Base-by-base conservation (phyloP, 1,140 invertebrate species). In the Drosophila micromelanica region DNA sequence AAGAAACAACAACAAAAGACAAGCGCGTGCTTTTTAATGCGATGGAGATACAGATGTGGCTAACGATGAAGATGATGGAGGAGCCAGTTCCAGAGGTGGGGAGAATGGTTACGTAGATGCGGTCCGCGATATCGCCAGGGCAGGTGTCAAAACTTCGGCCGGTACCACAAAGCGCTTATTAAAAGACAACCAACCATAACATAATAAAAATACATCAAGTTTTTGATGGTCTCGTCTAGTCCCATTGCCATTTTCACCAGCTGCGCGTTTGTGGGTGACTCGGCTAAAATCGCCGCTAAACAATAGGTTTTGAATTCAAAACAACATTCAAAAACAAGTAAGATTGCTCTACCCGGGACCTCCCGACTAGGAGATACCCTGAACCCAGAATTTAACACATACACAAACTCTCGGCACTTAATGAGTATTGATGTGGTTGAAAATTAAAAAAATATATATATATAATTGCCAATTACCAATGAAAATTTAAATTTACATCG, bases 101-200 rank as follows among this genome's bases (percentile, higher is more conserved):
- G 5, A 7, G 4, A n/a, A n/a, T 43, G n/a, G n/a, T 43, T 13
- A 46, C 9, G 45, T 15, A 46, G 20, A 23, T 40, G 11, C 38
- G 11, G 38, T n/a, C n/a, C 12, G 48, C 27, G 48, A 49, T 30
- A 49, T 20, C 2, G 27, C 23, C n/a, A 32, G 51, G 48, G 30
- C 71, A 55, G 62, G 78, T 80, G 78, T 68, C 68, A 80, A 80
- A 76, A 73, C 60, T 57, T 60, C 45, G 56, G 23, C 13, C 43
- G 67, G 52, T 51, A 52, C 38, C 64, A 27, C 68, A 46, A 61
- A 49, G 13, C 30, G 15, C n/a, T 64, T 55, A 55, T 55, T 46
- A 45, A 55, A 15, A 46, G 52, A 57, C 42, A 54, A 63, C 52
- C 8, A 56, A 73, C 37, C 63, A 49, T 20, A 27, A 23, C 37